Conservation (phyloP, 2,113 vertebrate species). For the Daphoenositta chrysoptera region DNA sequence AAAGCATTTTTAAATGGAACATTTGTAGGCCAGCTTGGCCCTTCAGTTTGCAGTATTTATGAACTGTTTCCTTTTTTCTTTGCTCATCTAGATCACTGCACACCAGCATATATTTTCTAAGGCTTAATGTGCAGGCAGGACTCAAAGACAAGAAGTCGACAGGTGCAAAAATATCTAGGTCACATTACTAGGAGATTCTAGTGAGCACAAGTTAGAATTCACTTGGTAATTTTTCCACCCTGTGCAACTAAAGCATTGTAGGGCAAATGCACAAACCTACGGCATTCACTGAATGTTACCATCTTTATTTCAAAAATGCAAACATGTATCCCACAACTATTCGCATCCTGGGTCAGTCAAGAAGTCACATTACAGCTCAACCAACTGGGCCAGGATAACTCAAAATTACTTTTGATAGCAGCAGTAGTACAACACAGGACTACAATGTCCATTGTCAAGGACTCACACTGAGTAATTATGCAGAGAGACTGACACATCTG, state of each 20-base stretch:
- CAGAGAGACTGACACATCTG: neutral
- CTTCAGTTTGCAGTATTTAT: neutral
- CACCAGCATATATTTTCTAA: neutral
- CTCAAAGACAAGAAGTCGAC: neutral
- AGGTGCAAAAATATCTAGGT: slow-evolving; percentile 9
- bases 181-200: neutral
- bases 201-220: neutral
- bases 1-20: neutral
- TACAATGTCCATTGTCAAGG: neutral
- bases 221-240: neutral
- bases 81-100: neutral
- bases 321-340: neutral
- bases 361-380: neutral
- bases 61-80: neutral
- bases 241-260: neutral
- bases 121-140: neutral
- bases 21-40: neutral
- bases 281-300: neutral
- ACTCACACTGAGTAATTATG: slow-evolving; percentile 18
- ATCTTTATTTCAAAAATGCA: neutral
- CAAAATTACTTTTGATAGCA: neutral
- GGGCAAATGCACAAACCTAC: neutral
- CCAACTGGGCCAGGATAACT: neutral
- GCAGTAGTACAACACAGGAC: neutral
- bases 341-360: neutral